phyloP scores from a whole-genome alignment of 2,113 vertebrate genomes.

The human region DNA sequence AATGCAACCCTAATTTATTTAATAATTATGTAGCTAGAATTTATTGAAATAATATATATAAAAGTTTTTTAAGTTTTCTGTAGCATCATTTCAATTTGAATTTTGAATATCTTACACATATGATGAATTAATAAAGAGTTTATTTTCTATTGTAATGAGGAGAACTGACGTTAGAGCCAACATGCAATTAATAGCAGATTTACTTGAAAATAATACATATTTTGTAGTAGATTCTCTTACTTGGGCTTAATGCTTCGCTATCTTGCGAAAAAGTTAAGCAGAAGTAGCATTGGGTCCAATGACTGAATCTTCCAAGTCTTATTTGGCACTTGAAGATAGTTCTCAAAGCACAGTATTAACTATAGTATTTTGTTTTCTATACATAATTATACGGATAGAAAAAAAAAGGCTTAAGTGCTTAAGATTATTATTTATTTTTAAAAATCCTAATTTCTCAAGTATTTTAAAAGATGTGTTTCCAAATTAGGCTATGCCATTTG shows the following conservation, averaged over 20 bases:
- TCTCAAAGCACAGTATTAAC: background rate
- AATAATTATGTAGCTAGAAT: background rate
- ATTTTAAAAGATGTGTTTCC: background rate
- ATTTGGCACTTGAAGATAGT: background rate
- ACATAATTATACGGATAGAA: background rate
- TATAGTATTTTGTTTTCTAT: background rate
- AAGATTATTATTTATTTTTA: background rate
- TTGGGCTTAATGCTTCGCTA: background rate
- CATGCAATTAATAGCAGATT: background rate
- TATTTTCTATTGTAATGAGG: background rate
- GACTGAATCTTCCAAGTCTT: background rate
- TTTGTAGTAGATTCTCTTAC: background rate
- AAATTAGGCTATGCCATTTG: background rate
- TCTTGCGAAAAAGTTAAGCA: background rate
- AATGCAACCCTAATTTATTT: background rate
- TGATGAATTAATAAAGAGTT: background rate
- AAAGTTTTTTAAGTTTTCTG: background rate
- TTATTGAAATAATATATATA: background rate
- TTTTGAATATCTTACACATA: background rate
- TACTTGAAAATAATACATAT: background rate
- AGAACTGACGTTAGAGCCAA: background rate
- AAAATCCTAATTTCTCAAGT: background rate
- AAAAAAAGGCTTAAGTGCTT: background rate
- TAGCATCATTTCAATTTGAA: background rate
- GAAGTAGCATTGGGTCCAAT: background rate